Percentiles rank a stretch among this genome's conserved stretches.
Evolutionary conservation across 2,888 invertebrate species (phyloP).

Genomic region (Apamea crenata): DNA sequence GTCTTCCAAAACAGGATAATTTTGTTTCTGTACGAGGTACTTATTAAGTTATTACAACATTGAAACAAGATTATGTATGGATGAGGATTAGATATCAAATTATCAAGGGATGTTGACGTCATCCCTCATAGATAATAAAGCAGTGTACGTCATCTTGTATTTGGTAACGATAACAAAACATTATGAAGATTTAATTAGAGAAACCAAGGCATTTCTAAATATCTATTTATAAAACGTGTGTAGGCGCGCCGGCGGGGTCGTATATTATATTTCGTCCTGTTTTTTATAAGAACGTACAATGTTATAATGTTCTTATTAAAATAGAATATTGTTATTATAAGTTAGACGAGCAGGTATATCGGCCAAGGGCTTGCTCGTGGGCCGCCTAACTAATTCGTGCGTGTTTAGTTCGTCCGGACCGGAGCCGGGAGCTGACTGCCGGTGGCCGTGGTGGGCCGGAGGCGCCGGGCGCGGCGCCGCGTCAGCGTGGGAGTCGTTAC

Average conservation of each 20-base stretch:
- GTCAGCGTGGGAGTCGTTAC: slow-evolving; percentile 79
- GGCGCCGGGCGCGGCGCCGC: slow-evolving; percentile 51
- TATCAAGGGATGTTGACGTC: slow-evolving; percentile 45
- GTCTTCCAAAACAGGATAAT: neutral
- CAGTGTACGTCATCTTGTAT: slow-evolving; percentile 45
- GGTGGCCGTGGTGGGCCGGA: slow-evolving; percentile 19
- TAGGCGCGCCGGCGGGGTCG: slow-evolving; percentile 25
- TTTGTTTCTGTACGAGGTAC: slow-evolving; percentile 8
- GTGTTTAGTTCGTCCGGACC: slow-evolving; percentile 26
- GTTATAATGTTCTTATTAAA: slow-evolving; percentile 35
- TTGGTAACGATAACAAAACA: slow-evolving; percentile 41
- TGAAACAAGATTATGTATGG: slow-evolving; percentile 34
- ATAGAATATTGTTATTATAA: slow-evolving; percentile 47
- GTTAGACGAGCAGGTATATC: slow-evolving; percentile 37
- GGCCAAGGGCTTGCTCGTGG: slow-evolving; percentile 41
- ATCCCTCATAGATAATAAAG: slow-evolving; percentile 46
- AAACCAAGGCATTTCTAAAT: slow-evolving; percentile 41
- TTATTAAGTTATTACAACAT: slow-evolving; percentile 3
- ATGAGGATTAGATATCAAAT: slow-evolving; percentile 40
- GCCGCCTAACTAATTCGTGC: slow-evolving; percentile 40
- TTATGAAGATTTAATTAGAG: slow-evolving; percentile 41
- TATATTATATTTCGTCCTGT: slow-evolving; percentile 52
- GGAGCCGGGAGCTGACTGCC: slow-evolving; percentile 2
- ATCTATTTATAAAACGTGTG: slow-evolving; percentile 46
- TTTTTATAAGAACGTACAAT: slow-evolving; percentile 27